A percentile compares a stretch with the other conserved stretches of the same genome.
phyloP scores from a whole-genome alignment of 23 tunicate species.

The Oikopleura dioica region DNA sequence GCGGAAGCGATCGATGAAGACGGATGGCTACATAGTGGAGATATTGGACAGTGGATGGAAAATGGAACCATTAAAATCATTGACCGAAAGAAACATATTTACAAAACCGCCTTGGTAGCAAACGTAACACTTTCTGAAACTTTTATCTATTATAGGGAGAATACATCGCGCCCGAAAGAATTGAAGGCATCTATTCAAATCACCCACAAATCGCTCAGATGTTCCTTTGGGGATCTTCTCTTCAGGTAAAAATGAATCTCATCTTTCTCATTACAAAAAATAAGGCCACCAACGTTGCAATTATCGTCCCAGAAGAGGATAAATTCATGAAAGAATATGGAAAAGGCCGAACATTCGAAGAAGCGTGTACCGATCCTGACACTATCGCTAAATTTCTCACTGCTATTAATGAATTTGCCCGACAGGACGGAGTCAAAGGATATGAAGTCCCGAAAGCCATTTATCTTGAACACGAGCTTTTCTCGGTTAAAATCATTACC shows the following conservation, averaged over 20 bases:
- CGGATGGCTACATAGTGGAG: constrained; percentile 97
- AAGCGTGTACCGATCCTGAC: no score
- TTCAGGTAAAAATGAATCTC: no score
- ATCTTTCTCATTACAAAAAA: no score
- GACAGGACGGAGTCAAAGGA: constrained; percentile 24
- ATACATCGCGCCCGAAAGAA: constrained; percentile 93
- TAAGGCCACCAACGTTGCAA: constrained; percentile 24
- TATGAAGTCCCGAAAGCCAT: constrained; percentile 14
- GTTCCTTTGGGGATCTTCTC: background rate
- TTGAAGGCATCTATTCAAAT: constrained; percentile 38
- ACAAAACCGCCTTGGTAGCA: no score
- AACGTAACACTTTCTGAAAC: no score
- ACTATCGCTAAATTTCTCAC: no score
- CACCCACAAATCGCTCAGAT: constrained; percentile 44
- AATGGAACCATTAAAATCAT: constrained; percentile 83
- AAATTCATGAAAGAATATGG: constrained; percentile 14
- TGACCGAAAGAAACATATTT: constrained; percentile 83
- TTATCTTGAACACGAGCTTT: background rate
- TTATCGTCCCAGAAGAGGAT: constrained; percentile 43
- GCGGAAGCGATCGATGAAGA: constrained; percentile 72
- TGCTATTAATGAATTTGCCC: background rate
- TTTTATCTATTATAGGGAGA: constrained; percentile 52
- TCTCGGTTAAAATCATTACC: background rate
- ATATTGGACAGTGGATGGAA: constrained; percentile 81
- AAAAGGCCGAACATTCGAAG: no score